Evolutionary conservation across 30 jellyfish, hydroid and myxozoan species (phyloP).

Genomic region (Aurelia coerulea): DNA sequence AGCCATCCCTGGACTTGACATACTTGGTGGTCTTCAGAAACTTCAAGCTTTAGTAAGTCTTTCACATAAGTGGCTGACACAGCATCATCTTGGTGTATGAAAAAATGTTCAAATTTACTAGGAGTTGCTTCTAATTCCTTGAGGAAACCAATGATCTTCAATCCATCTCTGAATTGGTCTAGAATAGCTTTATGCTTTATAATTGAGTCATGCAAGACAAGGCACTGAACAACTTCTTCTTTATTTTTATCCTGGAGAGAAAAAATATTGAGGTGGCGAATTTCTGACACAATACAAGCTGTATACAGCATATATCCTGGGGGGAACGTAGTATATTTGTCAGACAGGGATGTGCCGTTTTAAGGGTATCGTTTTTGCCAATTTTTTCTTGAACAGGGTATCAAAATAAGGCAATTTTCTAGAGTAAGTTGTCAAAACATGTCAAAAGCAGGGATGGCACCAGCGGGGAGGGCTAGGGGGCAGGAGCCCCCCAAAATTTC

Average conservation of each 20-base stretch:
- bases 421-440: too few relatives aligned
- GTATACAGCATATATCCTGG: too few relatives aligned
- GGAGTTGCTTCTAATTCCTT: slow-evolving; percentile 17
- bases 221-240: slow-evolving; percentile 30
- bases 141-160: slow-evolving; percentile 18
- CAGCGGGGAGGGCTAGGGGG: too few relatives aligned
- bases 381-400: too few relatives aligned
- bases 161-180: slow-evolving; percentile 27
- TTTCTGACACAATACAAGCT: slow-evolving; percentile 1
- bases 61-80: slow-evolving; percentile 18
- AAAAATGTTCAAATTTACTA: not conserved
- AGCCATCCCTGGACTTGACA: slow-evolving; percentile 26
- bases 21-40: slow-evolving; percentile 21
- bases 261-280: not conserved
- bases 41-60: slow-evolving; percentile 13
- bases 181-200: slow-evolving; percentile 17
- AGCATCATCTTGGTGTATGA: slow-evolving; percentile 24
- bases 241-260: not conserved
- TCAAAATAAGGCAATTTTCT: too few relatives aligned
- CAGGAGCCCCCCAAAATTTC: too few relatives aligned
- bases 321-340: too few relatives aligned
- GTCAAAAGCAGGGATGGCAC: too few relatives aligned
- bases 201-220: slow-evolving; percentile 22
- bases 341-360: too few relatives aligned
- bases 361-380: too few relatives aligned